These are phyloP conservation scores for Protonibea diacanthus DNA, from an alignment of 2,797 vertebrate genomes.

Conservation along the genomic window DNA sequence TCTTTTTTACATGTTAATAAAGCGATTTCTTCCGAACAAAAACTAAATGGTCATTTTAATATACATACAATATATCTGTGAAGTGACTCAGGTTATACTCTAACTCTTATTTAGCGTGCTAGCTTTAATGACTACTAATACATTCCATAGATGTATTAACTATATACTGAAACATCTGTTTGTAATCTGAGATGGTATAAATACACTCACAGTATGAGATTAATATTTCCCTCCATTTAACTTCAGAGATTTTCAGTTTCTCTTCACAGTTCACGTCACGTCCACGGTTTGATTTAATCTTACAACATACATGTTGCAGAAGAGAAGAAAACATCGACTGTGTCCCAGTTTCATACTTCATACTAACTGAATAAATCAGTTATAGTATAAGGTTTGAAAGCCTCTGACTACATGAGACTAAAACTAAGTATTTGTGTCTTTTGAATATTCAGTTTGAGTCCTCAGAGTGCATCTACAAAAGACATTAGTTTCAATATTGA, in stretches of 20 bases:
- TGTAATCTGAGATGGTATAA: constrained; percentile 33
- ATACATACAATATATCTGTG: constrained; percentile 76
- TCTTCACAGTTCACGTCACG: constrained; percentile 1
- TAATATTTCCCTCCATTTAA: constrained; percentile 35
- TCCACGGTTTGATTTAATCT: constrained; percentile 2
- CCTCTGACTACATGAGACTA: no score
- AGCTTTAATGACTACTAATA: constrained; percentile 60
- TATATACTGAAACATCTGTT: constrained; percentile 37
- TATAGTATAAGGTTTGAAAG: no score
- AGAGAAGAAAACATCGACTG: background rate
- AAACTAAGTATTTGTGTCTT: background rate
- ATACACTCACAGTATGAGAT: constrained; percentile 29
- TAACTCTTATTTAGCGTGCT: constrained; percentile 40
- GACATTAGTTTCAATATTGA: background rate
- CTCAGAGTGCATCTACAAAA: background rate
- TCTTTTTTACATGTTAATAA: constrained; percentile 83
- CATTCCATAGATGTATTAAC: constrained; percentile 62
- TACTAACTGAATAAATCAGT: background rate
- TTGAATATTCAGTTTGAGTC: no score
- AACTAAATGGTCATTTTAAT: constrained; percentile 75
- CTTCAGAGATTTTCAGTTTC: no score
- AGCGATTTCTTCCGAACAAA: constrained; percentile 72
- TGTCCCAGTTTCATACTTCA: constrained; percentile 37
- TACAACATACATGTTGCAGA: background rate
- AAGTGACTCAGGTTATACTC: constrained; percentile 54